A percentile compares a stretch with the other conserved stretches of the same genome.
Evolutionary conservation across 2,888 invertebrate genomes (phyloP).

Genomic region (Hylaea fasciaria): DNA sequence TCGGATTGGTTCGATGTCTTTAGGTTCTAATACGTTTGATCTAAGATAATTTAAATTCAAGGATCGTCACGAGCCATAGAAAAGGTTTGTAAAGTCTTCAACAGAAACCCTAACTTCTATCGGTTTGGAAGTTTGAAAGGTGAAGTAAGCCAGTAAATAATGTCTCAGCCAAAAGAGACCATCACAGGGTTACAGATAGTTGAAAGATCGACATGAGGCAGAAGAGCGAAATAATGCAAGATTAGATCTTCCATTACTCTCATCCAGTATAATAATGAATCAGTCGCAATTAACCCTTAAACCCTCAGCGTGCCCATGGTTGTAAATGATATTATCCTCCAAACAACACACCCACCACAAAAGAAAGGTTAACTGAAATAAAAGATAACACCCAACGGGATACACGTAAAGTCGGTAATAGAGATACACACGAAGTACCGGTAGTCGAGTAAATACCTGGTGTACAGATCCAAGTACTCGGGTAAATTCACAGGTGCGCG

Average conservation of each 20-base stretch:
- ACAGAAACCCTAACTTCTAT: neutral
- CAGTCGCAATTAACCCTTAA: neutral
- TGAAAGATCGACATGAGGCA: too few relatives aligned
- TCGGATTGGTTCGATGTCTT: constrained; percentile 15
- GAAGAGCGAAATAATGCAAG: too few relatives aligned
- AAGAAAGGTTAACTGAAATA: constrained; percentile 23
- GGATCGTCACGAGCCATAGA: constrained; percentile 14
- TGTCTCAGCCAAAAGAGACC: too few relatives aligned
- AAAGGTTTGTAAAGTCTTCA: neutral
- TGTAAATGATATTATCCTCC: constrained; percentile 2
- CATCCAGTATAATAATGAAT: too few relatives aligned
- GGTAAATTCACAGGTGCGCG: constrained; percentile 56
- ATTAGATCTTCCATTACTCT: too few relatives aligned
- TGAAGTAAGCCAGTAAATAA: too few relatives aligned
- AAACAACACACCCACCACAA: constrained; percentile 6
- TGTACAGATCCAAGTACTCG: neutral
- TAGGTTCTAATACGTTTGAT: constrained; percentile 9
- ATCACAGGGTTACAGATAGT: too few relatives aligned
- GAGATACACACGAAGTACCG: constrained; percentile 30
- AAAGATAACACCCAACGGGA: constrained; percentile 22
- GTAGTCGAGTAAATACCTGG: constrained; percentile 3
- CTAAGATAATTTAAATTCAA: neutral
- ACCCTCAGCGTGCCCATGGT: neutral
- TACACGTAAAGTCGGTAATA: constrained; percentile 20
- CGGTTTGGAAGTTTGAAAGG: too few relatives aligned